Evolutionary conservation across 2,888 invertebrate genomes (phyloP), one percentile per base, ranked within the genome.

Genomic region (Perizoma flavofasciatum): DNA sequence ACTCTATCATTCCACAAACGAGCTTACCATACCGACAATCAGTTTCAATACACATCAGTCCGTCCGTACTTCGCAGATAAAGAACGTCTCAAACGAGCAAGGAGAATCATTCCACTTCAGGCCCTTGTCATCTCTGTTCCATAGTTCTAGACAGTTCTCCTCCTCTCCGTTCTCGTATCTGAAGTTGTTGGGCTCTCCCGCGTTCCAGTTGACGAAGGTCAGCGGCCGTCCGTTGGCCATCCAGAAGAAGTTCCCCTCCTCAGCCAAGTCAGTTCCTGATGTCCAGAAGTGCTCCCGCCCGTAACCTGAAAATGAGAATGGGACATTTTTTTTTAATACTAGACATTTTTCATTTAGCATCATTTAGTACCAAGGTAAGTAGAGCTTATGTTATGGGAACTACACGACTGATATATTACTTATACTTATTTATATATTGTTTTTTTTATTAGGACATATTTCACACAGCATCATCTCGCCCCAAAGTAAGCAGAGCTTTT

Each of bases 251-350:
- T 94, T 95, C 11, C 97, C 97, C 81, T 97, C 97, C 78, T 97
- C 97, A 10, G 97, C 97, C 78, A 97, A 94, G 86, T 97, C 97
- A 5, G 97, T 97, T 72, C 97, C 97, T 6, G 97, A 97, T 61
- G 97, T 97, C 97, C 97, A 98, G 91, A 98, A 98, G 81, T 98
- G 97, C 79, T 98, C 97, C 77, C 97, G 95, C 10, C 97, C 97
- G 71, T 96, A 94, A 54, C 97, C 96, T 97, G 86, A 4, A 92
- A 89, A 49, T 6, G n/a, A 22, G 5, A 22, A 48, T 37, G 33
- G n/a, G 6, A 39, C 40, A 22, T 7, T 10, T 39, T 4, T 7
- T 39, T 5, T 6, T 37, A 7, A 37, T 37, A 4, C 5, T 7
- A 37, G 37, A 37, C 22, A 22, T 22, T 22, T 22, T 22, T 22